Conservation (phyloP, 2,797 vertebrate genomes). For the Margarornis squamiger region DNA sequence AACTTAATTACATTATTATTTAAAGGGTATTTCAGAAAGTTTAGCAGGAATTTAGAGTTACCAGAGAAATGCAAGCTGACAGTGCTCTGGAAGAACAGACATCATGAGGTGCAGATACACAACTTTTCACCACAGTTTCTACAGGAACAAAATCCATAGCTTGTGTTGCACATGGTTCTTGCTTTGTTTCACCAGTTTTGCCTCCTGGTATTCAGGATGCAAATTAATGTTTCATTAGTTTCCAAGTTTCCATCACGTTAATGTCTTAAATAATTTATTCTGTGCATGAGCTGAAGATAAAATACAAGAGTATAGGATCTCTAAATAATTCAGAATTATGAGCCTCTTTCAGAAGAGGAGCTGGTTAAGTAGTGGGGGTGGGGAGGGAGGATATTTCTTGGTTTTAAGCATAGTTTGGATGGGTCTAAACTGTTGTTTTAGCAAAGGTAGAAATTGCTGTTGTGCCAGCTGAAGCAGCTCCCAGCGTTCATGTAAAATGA, state of each 20-base stretch:
- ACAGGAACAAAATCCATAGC: background rate
- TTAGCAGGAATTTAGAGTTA: background rate
- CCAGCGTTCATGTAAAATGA: background rate
- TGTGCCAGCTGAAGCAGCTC: background rate
- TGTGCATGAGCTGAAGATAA: slow-evolving; percentile 55
- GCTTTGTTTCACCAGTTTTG: slow-evolving; percentile 28
- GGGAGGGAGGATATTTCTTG: background rate
- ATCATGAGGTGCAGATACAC: background rate
- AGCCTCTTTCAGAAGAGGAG: slow-evolving; percentile 6
- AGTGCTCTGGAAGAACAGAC: background rate
- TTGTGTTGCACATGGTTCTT: background rate
- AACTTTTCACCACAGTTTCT: background rate
- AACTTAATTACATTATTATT: background rate
- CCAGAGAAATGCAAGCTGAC: background rate
- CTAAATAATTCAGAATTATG: slow-evolving; percentile 58
- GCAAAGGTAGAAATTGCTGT: background rate
- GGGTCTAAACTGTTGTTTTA: background rate
- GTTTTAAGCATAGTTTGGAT: background rate
- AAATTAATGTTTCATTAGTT: slow-evolving; percentile 71
- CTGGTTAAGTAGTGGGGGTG: background rate
- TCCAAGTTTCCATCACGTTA: slow-evolving; percentile 62
- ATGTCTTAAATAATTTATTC: slow-evolving; percentile 61
- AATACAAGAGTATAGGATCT: slow-evolving; percentile 32
- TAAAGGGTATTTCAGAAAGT: background rate
- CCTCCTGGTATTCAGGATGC: slow-evolving; percentile 48